These are phyloP conservation scores for Parotia lawesii DNA, from an alignment of 2,113 vertebrate species.

Conservation along the genomic window DNA sequence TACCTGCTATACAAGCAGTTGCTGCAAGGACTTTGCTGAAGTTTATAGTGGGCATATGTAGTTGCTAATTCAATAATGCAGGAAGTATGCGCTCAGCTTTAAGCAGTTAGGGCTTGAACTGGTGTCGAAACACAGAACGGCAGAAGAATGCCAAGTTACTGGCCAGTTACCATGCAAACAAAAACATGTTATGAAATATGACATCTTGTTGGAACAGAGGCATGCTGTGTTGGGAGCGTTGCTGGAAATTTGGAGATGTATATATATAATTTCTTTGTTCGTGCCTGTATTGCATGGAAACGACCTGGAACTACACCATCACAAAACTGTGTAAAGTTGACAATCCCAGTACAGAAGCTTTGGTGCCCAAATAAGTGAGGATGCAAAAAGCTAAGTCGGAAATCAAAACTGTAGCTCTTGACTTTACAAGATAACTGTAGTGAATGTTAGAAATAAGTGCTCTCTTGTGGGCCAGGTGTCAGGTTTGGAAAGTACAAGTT, in stretches of 20 bases:
- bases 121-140: not conserved
- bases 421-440: not conserved
- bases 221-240: not conserved
- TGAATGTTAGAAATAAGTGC: not conserved
- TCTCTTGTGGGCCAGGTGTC: not conserved
- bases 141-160: constrained; percentile 44
- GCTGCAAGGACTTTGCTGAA: not conserved
- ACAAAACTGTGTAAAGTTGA: not conserved
- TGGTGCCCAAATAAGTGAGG: not conserved
- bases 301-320: not conserved
- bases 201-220: not conserved
- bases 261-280: not conserved
- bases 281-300: not conserved
- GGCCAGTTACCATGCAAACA: constrained; percentile 59
- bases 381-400: not conserved
- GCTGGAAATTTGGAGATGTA: constrained; percentile 1
- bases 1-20: not conserved
- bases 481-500: not conserved
- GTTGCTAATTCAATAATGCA: not conserved
- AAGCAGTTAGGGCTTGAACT: not conserved
- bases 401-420: not conserved
- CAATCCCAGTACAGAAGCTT: not conserved
- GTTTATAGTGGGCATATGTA: not conserved
- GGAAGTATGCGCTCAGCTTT: not conserved
- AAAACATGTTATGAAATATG: constrained; percentile 46